Evolutionary conservation across 2,888 invertebrate species (phyloP).

Genomic region (Andrena praecox): DNA sequence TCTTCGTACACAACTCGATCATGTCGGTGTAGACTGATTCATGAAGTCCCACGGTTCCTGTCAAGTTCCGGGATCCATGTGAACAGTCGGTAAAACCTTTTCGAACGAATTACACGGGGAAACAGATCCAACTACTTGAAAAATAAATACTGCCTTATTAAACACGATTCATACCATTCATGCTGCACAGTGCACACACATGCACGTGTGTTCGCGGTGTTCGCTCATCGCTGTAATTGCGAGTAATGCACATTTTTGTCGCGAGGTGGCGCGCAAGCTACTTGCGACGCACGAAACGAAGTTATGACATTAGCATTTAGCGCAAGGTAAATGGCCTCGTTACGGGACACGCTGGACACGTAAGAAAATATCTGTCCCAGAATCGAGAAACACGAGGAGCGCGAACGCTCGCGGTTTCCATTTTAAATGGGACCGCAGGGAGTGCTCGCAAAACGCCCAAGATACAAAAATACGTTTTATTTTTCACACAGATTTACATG

Average conservation of each 20-base stretch:
- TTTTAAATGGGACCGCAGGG: background rate
- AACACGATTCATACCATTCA: background rate
- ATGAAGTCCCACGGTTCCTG: constrained; percentile 3
- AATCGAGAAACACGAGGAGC: too few species aligned
- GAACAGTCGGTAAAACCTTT: constrained; percentile 12
- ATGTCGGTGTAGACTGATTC: constrained; percentile 84
- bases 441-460: background rate
- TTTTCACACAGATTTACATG: constrained; percentile 69
- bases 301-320: too few species aligned
- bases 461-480: constrained; percentile 72
- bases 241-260: background rate
- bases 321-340: too few species aligned
- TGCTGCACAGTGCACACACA: background rate
- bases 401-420: too few species aligned
- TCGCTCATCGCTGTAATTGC: background rate
- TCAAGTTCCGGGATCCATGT: constrained; percentile 43
- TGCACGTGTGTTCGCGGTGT: constrained; percentile 27
- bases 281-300: too few species aligned
- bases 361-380: too few species aligned
- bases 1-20: constrained; percentile 94
- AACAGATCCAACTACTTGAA: background rate
- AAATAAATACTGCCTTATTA: background rate
- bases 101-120: background rate
- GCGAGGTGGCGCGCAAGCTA: background rate
- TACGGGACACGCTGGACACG: too few species aligned